Percentiles rank a stretch among this genome's conserved stretches.
Conservation (phyloP, 2,797 vertebrate genomes). For the Scolopax bukidnonensis region DNA sequence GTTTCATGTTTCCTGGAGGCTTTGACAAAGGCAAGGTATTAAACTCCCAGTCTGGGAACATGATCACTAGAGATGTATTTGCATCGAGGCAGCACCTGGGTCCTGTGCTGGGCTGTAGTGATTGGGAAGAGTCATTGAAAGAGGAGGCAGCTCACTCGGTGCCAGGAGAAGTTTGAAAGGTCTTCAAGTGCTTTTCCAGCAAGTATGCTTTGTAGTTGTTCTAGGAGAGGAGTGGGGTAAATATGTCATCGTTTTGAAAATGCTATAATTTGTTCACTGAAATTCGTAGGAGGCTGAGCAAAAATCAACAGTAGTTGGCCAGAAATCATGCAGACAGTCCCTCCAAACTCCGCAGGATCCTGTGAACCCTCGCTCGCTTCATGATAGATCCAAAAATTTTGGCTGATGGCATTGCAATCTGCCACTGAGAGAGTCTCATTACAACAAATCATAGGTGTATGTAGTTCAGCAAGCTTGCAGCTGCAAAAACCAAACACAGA, state of each 20-base stretch:
- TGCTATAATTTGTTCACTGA: not conserved
- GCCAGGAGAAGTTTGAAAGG: not conserved
- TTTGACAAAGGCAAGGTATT: not conserved
- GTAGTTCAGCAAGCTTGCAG: not conserved
- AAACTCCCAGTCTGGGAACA: not conserved
- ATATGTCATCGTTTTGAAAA: not conserved
- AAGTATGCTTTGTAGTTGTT: not conserved
- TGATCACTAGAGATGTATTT: not conserved
- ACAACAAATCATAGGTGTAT: constrained; percentile 16
- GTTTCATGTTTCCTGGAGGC: not conserved
- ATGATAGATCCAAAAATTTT: constrained; percentile 27
- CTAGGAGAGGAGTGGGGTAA: not conserved
- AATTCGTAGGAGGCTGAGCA: not conserved
- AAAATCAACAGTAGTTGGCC: constrained; percentile 7
- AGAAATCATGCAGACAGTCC: not conserved
- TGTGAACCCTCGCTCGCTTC: not conserved
- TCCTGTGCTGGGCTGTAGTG: not conserved
- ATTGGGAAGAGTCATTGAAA: not conserved
- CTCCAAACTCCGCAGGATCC: constrained; percentile 2
- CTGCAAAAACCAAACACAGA: not conserved
- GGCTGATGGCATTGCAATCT: constrained; percentile 48
- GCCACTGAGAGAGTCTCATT: constrained; percentile 11
- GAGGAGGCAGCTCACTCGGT: not conserved
- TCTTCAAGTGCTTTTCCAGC: not conserved
- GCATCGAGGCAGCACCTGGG: not conserved